Conservation (phyloP, 2,888 invertebrate genomes). For the Alitta virens region DNA sequence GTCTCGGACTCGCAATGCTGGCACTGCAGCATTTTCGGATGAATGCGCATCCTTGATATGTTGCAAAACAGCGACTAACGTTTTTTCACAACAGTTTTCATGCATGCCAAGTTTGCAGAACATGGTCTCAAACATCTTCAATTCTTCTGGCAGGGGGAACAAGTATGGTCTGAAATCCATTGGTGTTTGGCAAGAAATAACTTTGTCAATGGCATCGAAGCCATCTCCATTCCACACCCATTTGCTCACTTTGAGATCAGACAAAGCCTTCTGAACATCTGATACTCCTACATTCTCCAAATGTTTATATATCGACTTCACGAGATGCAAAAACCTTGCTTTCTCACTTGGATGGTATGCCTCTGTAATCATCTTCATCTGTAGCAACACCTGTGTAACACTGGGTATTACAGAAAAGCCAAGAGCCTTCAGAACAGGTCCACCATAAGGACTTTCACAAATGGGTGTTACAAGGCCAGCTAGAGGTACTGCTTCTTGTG, state of each 20-base stretch:
- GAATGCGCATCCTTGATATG: constrained; percentile 2
- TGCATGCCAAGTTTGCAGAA: constrained; percentile 24
- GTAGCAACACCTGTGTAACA: constrained; percentile 16
- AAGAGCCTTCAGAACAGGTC: too few relatives aligned
- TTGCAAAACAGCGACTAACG: constrained; percentile 23
- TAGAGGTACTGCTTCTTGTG: too few relatives aligned
- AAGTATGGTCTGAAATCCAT: constrained; percentile 30
- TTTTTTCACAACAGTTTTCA: constrained; percentile 1
- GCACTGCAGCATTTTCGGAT: background rate
- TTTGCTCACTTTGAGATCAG: background rate
- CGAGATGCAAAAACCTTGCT: constrained; percentile 21
- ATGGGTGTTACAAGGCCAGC: too few relatives aligned
- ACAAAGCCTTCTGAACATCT: constrained; percentile 11
- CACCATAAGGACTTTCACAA: too few relatives aligned
- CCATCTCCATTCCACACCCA: constrained; percentile 37
- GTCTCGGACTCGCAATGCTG: background rate
- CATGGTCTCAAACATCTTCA: constrained; percentile 22
- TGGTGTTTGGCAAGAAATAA: constrained; percentile 15
- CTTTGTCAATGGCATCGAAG: constrained; percentile 19
- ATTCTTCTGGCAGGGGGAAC: constrained; percentile 25
- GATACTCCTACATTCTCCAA: constrained; percentile 1
- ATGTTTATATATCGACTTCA: constrained; percentile 22
- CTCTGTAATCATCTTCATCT: constrained; percentile 21
- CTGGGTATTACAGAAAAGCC: constrained; percentile 8
- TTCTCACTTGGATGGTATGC: constrained; percentile 22